phyloP scores from a whole-genome alignment of 2,888 invertebrate genomes.

The Hofmannophila pseudospretella region DNA sequence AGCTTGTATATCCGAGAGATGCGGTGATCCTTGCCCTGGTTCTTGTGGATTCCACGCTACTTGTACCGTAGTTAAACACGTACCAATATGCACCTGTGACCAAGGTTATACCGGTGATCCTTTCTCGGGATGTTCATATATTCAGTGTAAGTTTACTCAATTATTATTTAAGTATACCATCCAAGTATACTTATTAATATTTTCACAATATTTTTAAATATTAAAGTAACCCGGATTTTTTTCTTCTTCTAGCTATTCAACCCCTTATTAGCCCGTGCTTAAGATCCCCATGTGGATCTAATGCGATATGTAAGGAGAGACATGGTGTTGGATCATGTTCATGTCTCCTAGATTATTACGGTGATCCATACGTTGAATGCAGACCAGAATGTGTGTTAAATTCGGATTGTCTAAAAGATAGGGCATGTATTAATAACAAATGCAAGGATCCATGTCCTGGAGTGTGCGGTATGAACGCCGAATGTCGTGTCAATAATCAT shows the following conservation, averaged over 20 bases:
- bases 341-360: slow-evolving; percentile 89
- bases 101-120: slow-evolving; percentile 87
- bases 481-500: slow-evolving; percentile 90
- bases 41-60: slow-evolving; percentile 85
- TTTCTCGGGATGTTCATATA: slow-evolving; percentile 83
- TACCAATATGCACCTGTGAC: slow-evolving; percentile 85
- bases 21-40: slow-evolving; percentile 85
- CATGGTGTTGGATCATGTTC: slow-evolving; percentile 89
- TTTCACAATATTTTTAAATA: neutral
- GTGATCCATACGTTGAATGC: slow-evolving; percentile 91
- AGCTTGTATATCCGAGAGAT: slow-evolving; percentile 84
- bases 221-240: slow-evolving; percentile 6
- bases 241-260: slow-evolving; percentile 71
- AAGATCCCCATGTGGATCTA: slow-evolving; percentile 91
- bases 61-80: slow-evolving; percentile 84
- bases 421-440: slow-evolving; percentile 89
- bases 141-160: slow-evolving; percentile 70
- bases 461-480: slow-evolving; percentile 89
- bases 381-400: slow-evolving; percentile 93
- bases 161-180: neutral
- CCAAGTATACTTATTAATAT: neutral
- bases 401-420: slow-evolving; percentile 86
- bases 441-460: slow-evolving; percentile 90
- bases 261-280: slow-evolving; percentile 82
- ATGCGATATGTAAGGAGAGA: slow-evolving; percentile 89